phyloP scores from a whole-genome alignment of 2,113 vertebrate species.

The Aspiorhynchus laticeps region DNA sequence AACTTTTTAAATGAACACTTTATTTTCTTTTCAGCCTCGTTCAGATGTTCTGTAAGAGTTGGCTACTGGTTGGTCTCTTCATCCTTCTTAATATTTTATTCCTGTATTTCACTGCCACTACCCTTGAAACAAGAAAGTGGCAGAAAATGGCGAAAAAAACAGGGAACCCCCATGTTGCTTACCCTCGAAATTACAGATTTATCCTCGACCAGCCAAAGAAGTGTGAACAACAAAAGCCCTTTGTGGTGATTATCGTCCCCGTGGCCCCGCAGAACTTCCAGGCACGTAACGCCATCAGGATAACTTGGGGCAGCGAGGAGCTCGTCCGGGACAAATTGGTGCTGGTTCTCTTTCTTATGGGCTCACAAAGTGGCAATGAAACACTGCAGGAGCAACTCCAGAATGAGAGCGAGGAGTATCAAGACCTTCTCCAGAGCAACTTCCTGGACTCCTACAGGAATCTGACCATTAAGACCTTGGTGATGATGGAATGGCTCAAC shows the following conservation, averaged over 20 bases:
- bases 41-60: conserved; percentile 12
- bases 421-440: conserved; percentile 78
- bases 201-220: conserved; percentile 66
- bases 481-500: conserved; percentile 79
- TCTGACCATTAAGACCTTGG: conserved; percentile 79
- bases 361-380: not conserved
- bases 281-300: conserved; percentile 63
- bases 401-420: conserved; percentile 66
- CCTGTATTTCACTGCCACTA: not conserved
- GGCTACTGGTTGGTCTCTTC: conserved; percentile 2
- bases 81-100: conserved; percentile 3
- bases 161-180: conserved; percentile 55
- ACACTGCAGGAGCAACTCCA: conserved; percentile 48
- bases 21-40: not conserved
- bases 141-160: conserved; percentile 3
- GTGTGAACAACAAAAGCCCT: conserved; percentile 59
- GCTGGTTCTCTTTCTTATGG: conserved; percentile 61
- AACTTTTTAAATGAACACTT: not conserved
- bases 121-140: not conserved
- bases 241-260: conserved; percentile 73
- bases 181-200: conserved; percentile 70
- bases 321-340: conserved; percentile 62
- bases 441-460: conserved; percentile 75
- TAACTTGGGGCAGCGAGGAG: conserved; percentile 70
- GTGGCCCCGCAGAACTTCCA: conserved; percentile 46